These are phyloP conservation scores for Drosophila villosipedis DNA, from an alignment of 2,888 invertebrate genomes.

Conservation along the genomic window DNA sequence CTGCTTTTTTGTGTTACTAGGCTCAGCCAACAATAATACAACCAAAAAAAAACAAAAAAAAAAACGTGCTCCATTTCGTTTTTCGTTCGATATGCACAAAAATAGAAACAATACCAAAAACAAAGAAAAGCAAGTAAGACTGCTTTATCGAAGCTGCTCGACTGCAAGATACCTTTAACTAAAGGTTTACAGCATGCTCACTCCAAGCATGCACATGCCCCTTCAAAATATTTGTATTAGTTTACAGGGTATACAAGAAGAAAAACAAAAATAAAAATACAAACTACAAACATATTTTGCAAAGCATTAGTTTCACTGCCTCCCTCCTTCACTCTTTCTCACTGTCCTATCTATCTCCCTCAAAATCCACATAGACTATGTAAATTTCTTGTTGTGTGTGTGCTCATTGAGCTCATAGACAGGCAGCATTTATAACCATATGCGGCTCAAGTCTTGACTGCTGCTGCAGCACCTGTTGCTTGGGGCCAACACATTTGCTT, in stretches of 20 bases:
- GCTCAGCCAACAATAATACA: not conserved
- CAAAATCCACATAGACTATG: constrained; percentile 21
- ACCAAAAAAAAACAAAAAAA: not conserved
- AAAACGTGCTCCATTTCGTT: constrained; percentile 71
- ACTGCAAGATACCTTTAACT: constrained; percentile 16
- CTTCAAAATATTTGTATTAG: not conserved
- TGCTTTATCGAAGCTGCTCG: not conserved
- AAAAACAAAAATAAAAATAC: constrained; percentile 20
- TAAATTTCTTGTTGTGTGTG: constrained; percentile 25
- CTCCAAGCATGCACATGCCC: not conserved
- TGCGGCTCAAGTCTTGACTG: constrained; percentile 58
- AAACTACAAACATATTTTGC: constrained; percentile 63
- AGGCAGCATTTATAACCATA: constrained; percentile 39
- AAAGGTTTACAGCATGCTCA: not conserved
- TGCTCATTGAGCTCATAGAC: constrained; percentile 47
- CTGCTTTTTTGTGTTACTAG: constrained; percentile 30
- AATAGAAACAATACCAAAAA: constrained; percentile 11
- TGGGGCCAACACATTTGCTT: constrained; percentile 41
- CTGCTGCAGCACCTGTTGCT: constrained; percentile 65
- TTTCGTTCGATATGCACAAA: constrained; percentile 69
- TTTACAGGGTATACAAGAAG: constrained; percentile 6
- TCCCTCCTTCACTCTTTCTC: not conserved
- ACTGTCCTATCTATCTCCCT: not conserved
- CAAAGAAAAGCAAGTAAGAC: constrained; percentile 21
- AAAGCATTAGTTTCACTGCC: constrained; percentile 62